Evolutionary conservation across 2,888 invertebrate species (phyloP).

Genomic region (Crepidodera aurea): DNA sequence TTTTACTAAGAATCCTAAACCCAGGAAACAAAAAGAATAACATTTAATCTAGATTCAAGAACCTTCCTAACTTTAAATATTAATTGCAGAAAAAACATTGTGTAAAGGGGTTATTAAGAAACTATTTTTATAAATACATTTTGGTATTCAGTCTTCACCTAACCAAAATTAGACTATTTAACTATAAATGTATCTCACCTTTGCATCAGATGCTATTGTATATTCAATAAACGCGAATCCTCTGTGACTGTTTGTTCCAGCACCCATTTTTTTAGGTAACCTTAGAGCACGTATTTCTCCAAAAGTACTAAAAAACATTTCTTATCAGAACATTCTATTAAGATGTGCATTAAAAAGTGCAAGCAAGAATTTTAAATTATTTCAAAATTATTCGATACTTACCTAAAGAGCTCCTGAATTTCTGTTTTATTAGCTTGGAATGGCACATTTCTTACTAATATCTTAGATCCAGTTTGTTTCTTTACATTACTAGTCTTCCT

Average conservation of each 20-base stretch:
- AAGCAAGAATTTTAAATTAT: not conserved
- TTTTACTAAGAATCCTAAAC: too few species aligned
- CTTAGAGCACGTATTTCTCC: conserved; percentile 91
- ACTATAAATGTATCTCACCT: too few species aligned
- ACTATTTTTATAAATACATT: too few species aligned
- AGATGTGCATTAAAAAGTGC: too few species aligned
- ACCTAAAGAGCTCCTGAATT: conserved; percentile 89
- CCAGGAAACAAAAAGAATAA: too few species aligned
- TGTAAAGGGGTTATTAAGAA: too few species aligned
- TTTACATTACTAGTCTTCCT: conserved; percentile 69
- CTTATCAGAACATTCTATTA: too few species aligned
- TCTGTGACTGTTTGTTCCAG: conserved; percentile 77
- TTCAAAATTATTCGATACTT: conserved; percentile 50
- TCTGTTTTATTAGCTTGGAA: conserved; percentile 91
- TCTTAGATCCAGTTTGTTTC: conserved; percentile 83
- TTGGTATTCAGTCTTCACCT: too few species aligned
- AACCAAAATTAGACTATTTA: too few species aligned
- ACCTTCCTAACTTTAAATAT: too few species aligned
- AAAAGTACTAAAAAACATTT: conserved; percentile 74
- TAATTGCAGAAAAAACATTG: too few species aligned
- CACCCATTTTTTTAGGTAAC: conserved; percentile 83
- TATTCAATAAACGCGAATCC: conserved; percentile 98
- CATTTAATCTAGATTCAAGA: too few species aligned
- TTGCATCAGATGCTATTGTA: conserved; percentile 87
- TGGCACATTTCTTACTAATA: conserved; percentile 92